These are phyloP conservation scores for Percopsis transmontana DNA, from an alignment of 2,113 vertebrate species.

Conservation along the genomic window DNA sequence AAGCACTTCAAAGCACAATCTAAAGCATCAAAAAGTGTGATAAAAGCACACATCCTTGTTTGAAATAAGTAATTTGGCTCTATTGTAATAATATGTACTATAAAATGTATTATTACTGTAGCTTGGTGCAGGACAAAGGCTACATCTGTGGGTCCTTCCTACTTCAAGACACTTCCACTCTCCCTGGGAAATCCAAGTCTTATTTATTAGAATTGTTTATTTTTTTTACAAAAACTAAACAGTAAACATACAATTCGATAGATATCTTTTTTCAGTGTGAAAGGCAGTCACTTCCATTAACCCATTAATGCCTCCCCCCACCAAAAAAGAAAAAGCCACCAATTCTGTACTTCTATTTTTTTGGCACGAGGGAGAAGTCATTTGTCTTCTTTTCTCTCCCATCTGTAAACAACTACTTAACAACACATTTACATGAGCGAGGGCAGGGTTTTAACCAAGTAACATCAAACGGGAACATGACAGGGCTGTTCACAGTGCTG, in stretches of 20 bases:
- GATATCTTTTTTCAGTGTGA: conserved; percentile 25
- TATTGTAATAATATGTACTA: too few relatives aligned
- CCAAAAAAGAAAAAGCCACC: background rate
- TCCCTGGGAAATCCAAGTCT: background rate
- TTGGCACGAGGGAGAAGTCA: conserved; percentile 60
- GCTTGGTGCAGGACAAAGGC: too few relatives aligned
- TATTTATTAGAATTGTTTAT: conserved; percentile 8
- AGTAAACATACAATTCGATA: conserved; percentile 54
- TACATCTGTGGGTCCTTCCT: background rate
- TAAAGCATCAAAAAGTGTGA: too few relatives aligned
- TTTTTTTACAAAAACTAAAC: conserved; percentile 36
- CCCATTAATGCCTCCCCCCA: background rate
- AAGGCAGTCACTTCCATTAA: conserved; percentile 38
- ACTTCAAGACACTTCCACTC: conserved; percentile 28
- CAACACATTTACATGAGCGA: conserved; percentile 4
- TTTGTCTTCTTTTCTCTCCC: background rate
- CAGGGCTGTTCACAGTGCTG: conserved; percentile 54
- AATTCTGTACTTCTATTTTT: conserved; percentile 22
- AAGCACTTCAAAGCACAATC: too few relatives aligned
- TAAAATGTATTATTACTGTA: too few relatives aligned
- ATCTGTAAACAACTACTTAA: conserved; percentile 13
- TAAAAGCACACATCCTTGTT: too few relatives aligned
- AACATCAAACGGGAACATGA: conserved; percentile 4
- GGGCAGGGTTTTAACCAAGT: conserved; percentile 15
- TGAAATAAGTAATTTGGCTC: too few relatives aligned